Base-by-base conservation (phyloP, 2,888 invertebrate species). In the Thyatira batis region DNA sequence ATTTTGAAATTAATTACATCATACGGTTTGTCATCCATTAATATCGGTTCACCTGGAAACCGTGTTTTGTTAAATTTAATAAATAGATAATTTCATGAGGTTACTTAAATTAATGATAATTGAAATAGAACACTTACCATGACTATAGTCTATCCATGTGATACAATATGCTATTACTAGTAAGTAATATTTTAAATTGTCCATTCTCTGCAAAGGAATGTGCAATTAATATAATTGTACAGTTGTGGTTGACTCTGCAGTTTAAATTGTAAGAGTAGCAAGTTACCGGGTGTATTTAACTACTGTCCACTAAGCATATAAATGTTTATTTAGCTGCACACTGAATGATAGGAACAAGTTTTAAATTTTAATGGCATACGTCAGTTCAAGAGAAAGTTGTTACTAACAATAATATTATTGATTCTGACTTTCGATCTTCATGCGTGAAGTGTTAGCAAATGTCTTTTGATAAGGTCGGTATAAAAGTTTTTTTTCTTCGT, bases 261-360 rank as follows among this genome's bases (percentile, higher is more conserved):
- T 76, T 80, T 71, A 77, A 80, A 82, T 85, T 84, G 87, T 83
- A 77, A 69, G 72, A 78, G 74, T 71, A 73, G 65, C 73, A 76
- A 78, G 80, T 78, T 74, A 76, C 79, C 73, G 66, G 75, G 81
- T 78, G 84, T 89, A 89, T 92, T 88, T 91, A 90, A 88, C 81
- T 67, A 76, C 70, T 72, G 74, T 73, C 80, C 75, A 78, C 79
- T 78, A 78, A 75, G 79, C 73, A 74, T 74, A 65, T 76, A 67
- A n/a, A 85, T 83, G 82, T 79, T 82, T 81, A 83, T 81, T 86
- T 77, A 80, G 73, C 71, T 76, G 71, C 73, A 76, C 81, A 69
- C 76, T 78, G 81, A 82, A 69, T 79, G 83, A 77, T 64, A 78
- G 80, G 83, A 89, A 89, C 92, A 85, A 89, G 90, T 89, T 90